Evolutionary conservation across 1,140 invertebrate species (phyloP), one percentile per base, ranked within the genome.

Genomic region (Zaprionus gabonicus): DNA sequence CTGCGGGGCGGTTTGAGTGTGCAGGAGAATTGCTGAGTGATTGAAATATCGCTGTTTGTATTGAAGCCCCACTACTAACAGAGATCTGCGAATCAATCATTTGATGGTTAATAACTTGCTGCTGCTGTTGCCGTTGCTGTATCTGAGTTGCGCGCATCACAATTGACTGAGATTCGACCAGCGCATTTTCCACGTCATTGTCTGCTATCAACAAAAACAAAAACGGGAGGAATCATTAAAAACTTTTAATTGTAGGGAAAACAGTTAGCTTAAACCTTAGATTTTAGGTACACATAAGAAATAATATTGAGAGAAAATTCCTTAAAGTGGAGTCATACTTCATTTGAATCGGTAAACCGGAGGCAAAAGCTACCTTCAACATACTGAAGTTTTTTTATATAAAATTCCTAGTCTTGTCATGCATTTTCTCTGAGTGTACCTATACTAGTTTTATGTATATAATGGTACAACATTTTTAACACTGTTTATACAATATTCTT

Each of bases 81-180:
- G 91, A 93, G 57, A 81, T 82, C 76, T 92, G 91, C 0, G 91
- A 92, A 27, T 93, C 85, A 31, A 91, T 65, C 79, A 91, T 83
- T 67, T 86, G 85, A 55, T 88, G 83, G 58, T 71, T 91, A 9
- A 76, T 67, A 66, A 82, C 46, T 46, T 86, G 84, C 41, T 84
- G 71, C n/a, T 81, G 77, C 7, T 64, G 77, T 6, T 84, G 82
- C 49, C 15, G 59, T 23, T 78, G 76, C 55, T 85, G 85, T 34
- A 65, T 73, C 28, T 72, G 51, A 38, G 84, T 71, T 46, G 73
- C 77, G 57, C 65, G 82, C 68, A 81, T 74, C 69, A 88, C 78
- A 74, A 83, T 81, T 57, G 78, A 59, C 49, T 90, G 80, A 23
- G 80, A 83, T 49, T 91, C 87, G 55, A 82, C 78, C 55, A 80